These are phyloP conservation scores for Semotilus atromaculatus DNA, from an alignment of 2,797 vertebrate species.

Conservation along the genomic window DNA sequence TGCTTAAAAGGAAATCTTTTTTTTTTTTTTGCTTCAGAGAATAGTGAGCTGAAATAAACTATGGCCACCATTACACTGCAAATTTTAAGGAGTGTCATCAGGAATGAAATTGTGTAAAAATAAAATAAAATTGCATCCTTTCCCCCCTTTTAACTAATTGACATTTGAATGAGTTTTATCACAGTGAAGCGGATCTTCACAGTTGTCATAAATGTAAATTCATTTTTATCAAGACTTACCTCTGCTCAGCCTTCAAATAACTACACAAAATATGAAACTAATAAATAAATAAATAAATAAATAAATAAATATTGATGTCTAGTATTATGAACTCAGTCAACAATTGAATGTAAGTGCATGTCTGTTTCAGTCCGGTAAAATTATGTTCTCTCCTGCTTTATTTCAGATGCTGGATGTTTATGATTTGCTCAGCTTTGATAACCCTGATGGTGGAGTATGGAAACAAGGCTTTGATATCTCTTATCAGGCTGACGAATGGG, in stretches of 20 bases:
- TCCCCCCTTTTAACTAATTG: not conserved
- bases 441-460: constrained; percentile 91
- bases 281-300: no score
- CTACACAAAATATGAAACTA: not conserved
- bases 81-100: not conserved
- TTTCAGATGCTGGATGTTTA: constrained; percentile 91
- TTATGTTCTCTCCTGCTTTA: not conserved
- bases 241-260: not conserved
- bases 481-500: constrained; percentile 87
- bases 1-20: not conserved
- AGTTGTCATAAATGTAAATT: not conserved
- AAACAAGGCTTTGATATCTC: constrained; percentile 93
- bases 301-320: no score
- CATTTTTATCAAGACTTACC: no score
- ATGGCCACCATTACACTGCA: not conserved
- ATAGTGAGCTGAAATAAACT: not conserved
- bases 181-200: not conserved
- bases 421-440: constrained; percentile 88
- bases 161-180: not conserved
- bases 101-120: no score
- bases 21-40: not conserved
- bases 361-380: not conserved
- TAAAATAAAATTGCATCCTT: no score
- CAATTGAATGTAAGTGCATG: no score
- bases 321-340: no score